Evolutionary conservation across 2,888 invertebrate species (phyloP), one percentile per base, ranked within the genome.

Genomic region (Zhengitettix transpicula): DNA sequence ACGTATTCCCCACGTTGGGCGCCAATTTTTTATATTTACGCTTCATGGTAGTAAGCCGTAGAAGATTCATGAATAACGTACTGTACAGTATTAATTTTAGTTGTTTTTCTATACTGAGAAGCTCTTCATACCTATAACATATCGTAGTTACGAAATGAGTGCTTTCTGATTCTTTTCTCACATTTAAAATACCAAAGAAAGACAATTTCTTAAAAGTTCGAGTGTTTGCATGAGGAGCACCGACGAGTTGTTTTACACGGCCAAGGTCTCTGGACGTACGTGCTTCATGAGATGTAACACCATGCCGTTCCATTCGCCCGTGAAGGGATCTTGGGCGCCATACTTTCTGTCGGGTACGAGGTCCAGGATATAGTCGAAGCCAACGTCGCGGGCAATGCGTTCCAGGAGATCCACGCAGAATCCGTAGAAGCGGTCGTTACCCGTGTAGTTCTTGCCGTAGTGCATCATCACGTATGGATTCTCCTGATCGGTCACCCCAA

Each of bases 381-480:
- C 85, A 47, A 85, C 79, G 68, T 82, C 78, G 64, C 77, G 78
- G 2, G 85, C 80, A 66, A 87, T 78, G 61, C 78, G 76, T 68
- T 84, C 81, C 67, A 87, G 75, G 55, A 88, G 77, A 71, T 89
- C 88, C 64, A 88, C 83, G 73, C 87, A 87, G 73, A 87, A 89
- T 58, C 88, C 88, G 72, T 83, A 86, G 74, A 85, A 89, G 61
- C 85, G 77, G 65, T 80, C 79, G 70, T 89, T 88, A 55, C 85
- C 85, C 12, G 82, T 83, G 71, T 80, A 81, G 70, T 84, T 84
- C 72, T 82, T 83, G 63, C 77, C 81, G 64, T 77, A 76, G 68
- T 81, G 81, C 81, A 84, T 81, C 84, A 85, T 85, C 64, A 87
- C 83, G 71, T 85, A 86, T 1, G 86, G 85, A 51, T 76, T 79